These are phyloP conservation scores for Clarias laeviceps DNA, from an alignment of 2,797 vertebrate species.

Conservation along the genomic window DNA sequence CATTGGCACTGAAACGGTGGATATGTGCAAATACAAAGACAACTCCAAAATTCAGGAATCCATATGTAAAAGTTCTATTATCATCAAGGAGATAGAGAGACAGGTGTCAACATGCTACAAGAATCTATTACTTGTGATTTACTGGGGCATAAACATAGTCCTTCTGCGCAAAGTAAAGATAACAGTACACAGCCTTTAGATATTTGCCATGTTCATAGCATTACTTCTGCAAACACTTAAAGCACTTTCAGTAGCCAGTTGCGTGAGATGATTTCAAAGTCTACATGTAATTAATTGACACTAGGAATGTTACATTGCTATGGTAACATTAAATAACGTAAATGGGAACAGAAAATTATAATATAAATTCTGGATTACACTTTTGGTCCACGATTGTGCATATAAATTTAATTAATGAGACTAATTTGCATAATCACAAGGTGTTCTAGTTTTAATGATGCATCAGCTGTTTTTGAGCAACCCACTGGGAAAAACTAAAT, in stretches of 20 bases:
- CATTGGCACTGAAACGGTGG: slow-evolving; percentile 53
- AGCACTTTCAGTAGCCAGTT: slow-evolving; percentile 2
- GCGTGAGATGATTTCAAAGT: slow-evolving; percentile 12
- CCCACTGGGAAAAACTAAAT: not conserved
- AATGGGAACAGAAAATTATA: not conserved
- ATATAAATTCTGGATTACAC: slow-evolving; percentile 39
- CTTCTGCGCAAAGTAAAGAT: slow-evolving; percentile 73
- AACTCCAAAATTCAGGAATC: slow-evolving; percentile 46
- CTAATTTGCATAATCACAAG: slow-evolving; percentile 46
- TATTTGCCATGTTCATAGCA: slow-evolving; percentile 75
- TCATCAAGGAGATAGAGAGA: slow-evolving; percentile 50
- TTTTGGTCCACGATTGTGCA: slow-evolving; percentile 47
- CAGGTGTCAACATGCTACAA: slow-evolving; percentile 70
- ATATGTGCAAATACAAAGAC: slow-evolving; percentile 68
- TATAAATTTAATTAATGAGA: slow-evolving; percentile 26
- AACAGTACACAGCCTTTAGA: slow-evolving; percentile 80
- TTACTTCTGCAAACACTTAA: slow-evolving; percentile 60
- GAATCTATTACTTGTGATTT: slow-evolving; percentile 62
- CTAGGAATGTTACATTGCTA: not conserved
- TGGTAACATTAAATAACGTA: slow-evolving; percentile 4
- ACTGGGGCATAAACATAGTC: slow-evolving; percentile 61
- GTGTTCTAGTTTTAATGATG: slow-evolving; percentile 1
- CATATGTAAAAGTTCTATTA: slow-evolving; percentile 44
- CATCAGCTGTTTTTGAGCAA: slow-evolving; percentile 29
- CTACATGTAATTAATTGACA: not conserved